Evolutionary conservation across 2,113 vertebrate genomes (phyloP).

Genomic region (Ceratotherium simum): DNA sequence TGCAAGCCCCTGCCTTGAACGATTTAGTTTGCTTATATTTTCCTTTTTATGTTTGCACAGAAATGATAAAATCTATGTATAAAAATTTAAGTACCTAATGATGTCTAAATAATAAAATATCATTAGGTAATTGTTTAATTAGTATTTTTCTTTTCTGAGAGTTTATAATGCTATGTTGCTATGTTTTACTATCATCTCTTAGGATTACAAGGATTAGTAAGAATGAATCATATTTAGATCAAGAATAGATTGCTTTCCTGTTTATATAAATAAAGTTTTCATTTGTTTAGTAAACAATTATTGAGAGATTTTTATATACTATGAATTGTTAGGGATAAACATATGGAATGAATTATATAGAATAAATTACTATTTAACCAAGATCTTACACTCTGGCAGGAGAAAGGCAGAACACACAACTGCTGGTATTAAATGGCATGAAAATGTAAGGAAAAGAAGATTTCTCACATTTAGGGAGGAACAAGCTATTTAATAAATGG

Average conservation of each 20-base stretch:
- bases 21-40: not conserved
- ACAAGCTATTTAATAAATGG: not conserved
- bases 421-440: not conserved
- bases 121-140: not conserved
- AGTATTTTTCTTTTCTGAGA: not conserved
- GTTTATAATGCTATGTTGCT: not conserved
- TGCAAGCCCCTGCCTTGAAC: not conserved
- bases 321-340: not conserved
- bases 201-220: not conserved
- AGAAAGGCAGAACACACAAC: not conserved
- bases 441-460: not conserved
- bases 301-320: not conserved
- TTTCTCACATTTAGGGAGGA: not conserved
- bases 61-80: not conserved
- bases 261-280: not conserved
- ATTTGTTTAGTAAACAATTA: not conserved
- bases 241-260: not conserved
- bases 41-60: not conserved
- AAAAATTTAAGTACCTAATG: not conserved
- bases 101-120: not conserved
- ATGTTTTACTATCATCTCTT: not conserved
- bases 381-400: not conserved
- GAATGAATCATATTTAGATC: not conserved
- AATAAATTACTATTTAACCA: not conserved
- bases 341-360: not conserved